Evolutionary conservation across 2,797 vertebrate genomes (phyloP), one percentile per base, ranked within the genome.

Genomic region (Silurus aristotelis): DNA sequence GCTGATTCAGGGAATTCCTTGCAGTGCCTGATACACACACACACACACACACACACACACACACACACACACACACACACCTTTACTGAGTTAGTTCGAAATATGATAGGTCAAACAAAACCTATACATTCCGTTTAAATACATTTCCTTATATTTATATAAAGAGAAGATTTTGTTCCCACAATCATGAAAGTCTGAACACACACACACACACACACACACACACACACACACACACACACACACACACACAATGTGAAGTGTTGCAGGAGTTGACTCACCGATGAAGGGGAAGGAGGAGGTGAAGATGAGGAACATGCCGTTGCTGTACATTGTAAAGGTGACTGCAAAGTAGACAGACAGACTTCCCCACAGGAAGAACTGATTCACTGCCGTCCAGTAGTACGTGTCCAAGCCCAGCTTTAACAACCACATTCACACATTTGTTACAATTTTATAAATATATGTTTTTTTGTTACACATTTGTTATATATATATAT

Each of bases 341-440:
- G 94, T 96, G 90, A 97, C 88, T 72, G 96, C 96, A 82, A 99
- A 99, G 92, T 98, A 99, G 75, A 96, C 93, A 0, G 96, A 95
- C 89, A 99, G 94, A 93, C 98, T 99, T 38, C 97, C 97, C 97
- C 97, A 99, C 72, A 96, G 93, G 85, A 98, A 97, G 85, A 98
- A 95, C 83, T 99, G 98, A 92, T 96, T 99, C 85, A 98, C 93
- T 2, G 96, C 91, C 0, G 97, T 99, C 98, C 98, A 99, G 92
- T 96, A 98, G 72, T 93, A 89, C 0, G 96, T 99, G 91, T 97
- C 96, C 91, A 99, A 91, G 58, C 95, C 96, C 84, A 99, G 92
- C 98, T 99, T 89, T n/a, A 91, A 79, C 12, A 82, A 20, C 17
- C 56, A 83, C 82, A 83, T n/a, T 22, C 68, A 83, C 55, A 83